Base-by-base conservation (phyloP, 2,888 invertebrate genomes). In the Noctua fimbriata region DNA sequence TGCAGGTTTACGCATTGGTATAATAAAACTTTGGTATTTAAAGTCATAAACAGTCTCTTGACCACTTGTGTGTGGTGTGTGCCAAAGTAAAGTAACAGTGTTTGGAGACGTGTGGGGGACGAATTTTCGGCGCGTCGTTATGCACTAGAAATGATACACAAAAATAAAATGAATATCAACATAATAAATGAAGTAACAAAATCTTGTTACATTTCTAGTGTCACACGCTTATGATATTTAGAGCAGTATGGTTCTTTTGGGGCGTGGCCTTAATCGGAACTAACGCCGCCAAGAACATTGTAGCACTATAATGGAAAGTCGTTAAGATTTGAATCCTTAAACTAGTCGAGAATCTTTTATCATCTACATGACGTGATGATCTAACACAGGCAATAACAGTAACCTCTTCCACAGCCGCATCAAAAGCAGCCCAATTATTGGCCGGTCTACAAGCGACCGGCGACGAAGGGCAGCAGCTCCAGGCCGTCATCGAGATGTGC, bases 401-500 rank as follows among this genome's bases (percentile, higher is more conserved):
- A 1, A 12, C 44, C 2, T 60, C 9, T 2, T 78, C 18, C 32
- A 41, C 96, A 97, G 98, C 98, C 73, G 98, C 98, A 79, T 98
- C 98, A 9, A 99, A 99, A 97, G 99, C 99, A 1, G 99, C 99
- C 92, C 99, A 99, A 93, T 96, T 99, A 71, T 95, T 99, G 69
- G 98, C 98, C 88, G 99, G 99, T 0, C 97, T 99, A 85, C 99
- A 99, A 94, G 98, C 99, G 6, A 98, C 98, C 41, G 99, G 98
- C 9, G 99, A 99, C 94, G 99, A 99, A 93, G 99, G 99, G 16
- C 99, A 99, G 92, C 99, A 99, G 95, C 96, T 99, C 84, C 99
- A 99, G 94, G 99, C 99, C 2, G 99, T 99, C 60, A 99, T 99
- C 85, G 99, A 99, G 97, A 99, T 99, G 99, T 99, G 99, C 94